Evolutionary conservation across 2,797 vertebrate species (phyloP).

Genomic region (Tapera naevia): DNA sequence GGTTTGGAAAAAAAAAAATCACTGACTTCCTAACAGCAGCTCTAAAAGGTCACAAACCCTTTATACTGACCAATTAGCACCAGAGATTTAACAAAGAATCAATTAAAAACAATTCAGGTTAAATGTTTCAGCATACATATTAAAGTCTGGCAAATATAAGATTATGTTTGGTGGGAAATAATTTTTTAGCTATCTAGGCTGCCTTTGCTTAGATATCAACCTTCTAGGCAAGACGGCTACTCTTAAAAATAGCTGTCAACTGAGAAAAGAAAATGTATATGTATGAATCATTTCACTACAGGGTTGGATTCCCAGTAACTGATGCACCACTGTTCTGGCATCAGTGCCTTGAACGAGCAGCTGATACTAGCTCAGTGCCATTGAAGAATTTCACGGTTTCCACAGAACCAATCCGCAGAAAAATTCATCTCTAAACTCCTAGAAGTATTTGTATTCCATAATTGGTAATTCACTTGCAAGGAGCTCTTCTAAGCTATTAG

Average conservation of each 20-base stretch:
- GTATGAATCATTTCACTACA: conserved; percentile 62
- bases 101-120: background rate
- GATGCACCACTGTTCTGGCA: conserved; percentile 70
- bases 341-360: conserved; percentile 56
- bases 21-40: background rate
- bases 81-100: background rate
- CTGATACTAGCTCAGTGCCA: conserved; percentile 65
- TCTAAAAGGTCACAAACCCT: background rate
- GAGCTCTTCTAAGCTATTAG: background rate
- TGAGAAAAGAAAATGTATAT: conserved; percentile 66
- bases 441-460: conserved; percentile 27
- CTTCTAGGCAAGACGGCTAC: conserved; percentile 66
- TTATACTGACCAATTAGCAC: background rate
- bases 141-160: conserved; percentile 22
- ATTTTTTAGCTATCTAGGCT: conserved; percentile 67
- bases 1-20: background rate
- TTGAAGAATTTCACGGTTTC: conserved; percentile 57
- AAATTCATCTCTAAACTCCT: conserved; percentile 45
- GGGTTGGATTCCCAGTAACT: conserved; percentile 57
- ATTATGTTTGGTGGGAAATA: conserved; percentile 45
- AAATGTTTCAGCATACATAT: background rate
- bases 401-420: conserved; percentile 55
- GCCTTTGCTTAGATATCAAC: conserved; percentile 61
- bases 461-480: background rate
- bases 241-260: conserved; percentile 74